Percentiles rank a stretch among this genome's conserved stretches.
Evolutionary conservation across 2,113 vertebrate genomes (phyloP).

Genomic region (Xerus inauris): DNA sequence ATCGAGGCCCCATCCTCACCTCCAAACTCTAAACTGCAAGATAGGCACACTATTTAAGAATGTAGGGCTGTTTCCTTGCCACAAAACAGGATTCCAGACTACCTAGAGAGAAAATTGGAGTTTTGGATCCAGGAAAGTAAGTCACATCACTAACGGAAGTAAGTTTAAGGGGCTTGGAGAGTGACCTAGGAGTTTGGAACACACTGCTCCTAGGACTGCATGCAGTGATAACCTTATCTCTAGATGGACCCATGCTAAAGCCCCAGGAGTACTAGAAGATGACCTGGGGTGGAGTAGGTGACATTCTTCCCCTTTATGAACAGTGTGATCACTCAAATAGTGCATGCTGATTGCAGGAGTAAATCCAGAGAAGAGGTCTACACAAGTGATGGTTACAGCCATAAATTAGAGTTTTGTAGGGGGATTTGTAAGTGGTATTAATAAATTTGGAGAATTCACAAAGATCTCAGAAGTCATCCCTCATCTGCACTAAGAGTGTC

Average conservation of each 20-base stretch:
- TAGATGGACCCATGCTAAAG: background rate
- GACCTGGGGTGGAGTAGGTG: background rate
- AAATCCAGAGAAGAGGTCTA: background rate
- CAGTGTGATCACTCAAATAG: background rate
- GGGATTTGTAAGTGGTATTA: background rate
- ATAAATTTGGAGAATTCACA: background rate
- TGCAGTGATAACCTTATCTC: background rate
- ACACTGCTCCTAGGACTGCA: background rate
- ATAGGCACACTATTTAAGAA: background rate
- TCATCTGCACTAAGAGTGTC: background rate
- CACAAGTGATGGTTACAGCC: background rate
- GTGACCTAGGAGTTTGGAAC: background rate
- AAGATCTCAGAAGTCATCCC: background rate
- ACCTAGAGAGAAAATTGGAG: background rate
- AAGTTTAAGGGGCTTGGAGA: background rate
- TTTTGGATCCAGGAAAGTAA: background rate
- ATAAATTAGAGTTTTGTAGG: background rate
- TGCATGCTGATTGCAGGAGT: background rate
- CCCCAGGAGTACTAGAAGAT: background rate
- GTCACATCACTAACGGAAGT: background rate
- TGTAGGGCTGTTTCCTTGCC: background rate
- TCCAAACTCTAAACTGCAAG: background rate
- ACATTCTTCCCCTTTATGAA: background rate
- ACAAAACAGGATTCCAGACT: background rate
- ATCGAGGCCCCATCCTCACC: background rate